Conservation (phyloP, 2,113 vertebrate species). For the human region GRCh38 chr11:12648501-12649000, state of each 20-base stretch:
- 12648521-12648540: too few relatives aligned
- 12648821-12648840: neutral
- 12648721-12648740: neutral
- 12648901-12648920: neutral
- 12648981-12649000: neutral
- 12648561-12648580: too few relatives aligned
- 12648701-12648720: neutral
- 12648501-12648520: too few relatives aligned
- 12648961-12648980: neutral
- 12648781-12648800: neutral
- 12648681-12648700: neutral
- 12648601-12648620: too few relatives aligned
- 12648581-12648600: too few relatives aligned
- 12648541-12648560: too few relatives aligned
- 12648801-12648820: neutral
- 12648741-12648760: neutral
- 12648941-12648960: neutral
- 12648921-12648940: neutral
- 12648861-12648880: neutral
- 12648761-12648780: neutral
- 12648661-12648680: neutral
- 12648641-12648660: too few relatives aligned
- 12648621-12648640: too few relatives aligned
- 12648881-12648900: neutral
- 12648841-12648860: neutral